phyloP scores from a whole-genome alignment of 2,888 invertebrate species.

The Ophion slaviceki region DNA sequence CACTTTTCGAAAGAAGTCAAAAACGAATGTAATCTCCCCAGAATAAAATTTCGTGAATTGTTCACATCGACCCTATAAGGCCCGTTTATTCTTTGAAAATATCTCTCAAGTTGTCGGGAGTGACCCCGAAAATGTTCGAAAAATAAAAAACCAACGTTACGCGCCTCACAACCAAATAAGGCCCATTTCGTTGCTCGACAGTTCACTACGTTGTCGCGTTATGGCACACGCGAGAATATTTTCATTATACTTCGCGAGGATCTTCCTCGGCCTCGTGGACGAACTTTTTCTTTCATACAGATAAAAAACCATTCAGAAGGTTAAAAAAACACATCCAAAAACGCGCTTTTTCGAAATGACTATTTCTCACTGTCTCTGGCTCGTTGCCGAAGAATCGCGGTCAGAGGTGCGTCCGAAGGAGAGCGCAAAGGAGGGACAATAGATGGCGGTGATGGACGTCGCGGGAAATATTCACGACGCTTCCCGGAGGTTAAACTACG shows the following conservation, averaged over 20 bases:
- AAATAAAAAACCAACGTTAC: conserved; percentile 9
- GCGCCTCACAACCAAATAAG: conserved; percentile 56
- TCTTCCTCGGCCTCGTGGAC: neutral
- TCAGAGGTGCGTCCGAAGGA: conserved; percentile 62
- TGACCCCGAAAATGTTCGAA: neutral
- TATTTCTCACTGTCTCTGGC: neutral
- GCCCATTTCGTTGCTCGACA: conserved; percentile 56
- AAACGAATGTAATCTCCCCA: neutral
- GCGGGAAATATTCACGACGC: conserved; percentile 27
- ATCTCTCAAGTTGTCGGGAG: neutral
- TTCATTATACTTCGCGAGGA: conserved; percentile 33
- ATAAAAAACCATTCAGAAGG: neutral
- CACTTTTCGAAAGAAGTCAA: neutral
- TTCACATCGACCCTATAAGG: neutral
- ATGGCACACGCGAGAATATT: conserved; percentile 30
- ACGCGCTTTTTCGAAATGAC: neutral
- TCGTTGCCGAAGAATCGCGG: conserved; percentile 15
- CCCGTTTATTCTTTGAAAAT: neutral
- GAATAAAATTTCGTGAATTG: neutral
- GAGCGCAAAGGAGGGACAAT: neutral
- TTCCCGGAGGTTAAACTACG: conserved; percentile 27
- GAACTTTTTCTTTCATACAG: conserved; percentile 8
- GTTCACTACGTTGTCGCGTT: conserved; percentile 30
- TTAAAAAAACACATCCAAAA: neutral
- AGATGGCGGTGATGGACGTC: conserved; percentile 45